Conservation (phyloP, 2,797 vertebrate genomes). For the Melanotaenia boesemani region DNA sequence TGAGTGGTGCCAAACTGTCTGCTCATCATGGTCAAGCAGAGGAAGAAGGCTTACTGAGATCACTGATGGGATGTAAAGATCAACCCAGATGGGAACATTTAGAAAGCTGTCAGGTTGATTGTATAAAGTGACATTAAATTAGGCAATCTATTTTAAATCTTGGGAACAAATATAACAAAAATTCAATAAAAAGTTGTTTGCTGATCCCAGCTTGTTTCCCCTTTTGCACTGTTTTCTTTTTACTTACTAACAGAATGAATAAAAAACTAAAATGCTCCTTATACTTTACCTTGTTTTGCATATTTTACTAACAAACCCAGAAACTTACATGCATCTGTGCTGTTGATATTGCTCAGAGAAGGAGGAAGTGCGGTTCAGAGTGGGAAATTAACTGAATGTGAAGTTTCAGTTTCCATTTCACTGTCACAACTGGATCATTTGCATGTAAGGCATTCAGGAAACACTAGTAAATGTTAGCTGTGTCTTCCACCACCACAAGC, state of each 20-base stretch:
- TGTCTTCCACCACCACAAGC: background rate
- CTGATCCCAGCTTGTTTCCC: too few species aligned
- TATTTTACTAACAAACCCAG: background rate
- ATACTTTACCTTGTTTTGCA: background rate
- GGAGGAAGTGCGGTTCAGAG: background rate
- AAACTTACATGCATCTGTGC: background rate
- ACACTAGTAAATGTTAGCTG: background rate
- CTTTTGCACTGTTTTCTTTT: too few species aligned
- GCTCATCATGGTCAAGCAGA: conserved; percentile 39
- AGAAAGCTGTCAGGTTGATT: conserved; percentile 40
- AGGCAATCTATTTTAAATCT: background rate
- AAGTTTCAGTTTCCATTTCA: background rate
- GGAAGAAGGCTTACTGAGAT: conserved; percentile 57
- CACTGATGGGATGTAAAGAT: conserved; percentile 50
- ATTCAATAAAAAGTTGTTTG: too few species aligned
- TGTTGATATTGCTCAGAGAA: background rate
- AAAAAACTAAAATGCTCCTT: background rate
- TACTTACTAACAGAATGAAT: background rate
- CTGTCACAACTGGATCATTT: background rate
- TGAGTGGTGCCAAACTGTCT: conserved; percentile 46
- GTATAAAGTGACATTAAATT: conserved; percentile 1
- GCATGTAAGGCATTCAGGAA: background rate
- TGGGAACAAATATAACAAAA: background rate
- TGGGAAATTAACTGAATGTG: background rate
- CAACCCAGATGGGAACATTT: conserved; percentile 29